Percentiles rank a stretch among this genome's conserved stretches.
These are phyloP conservation scores for Garrulus glandarius DNA, from an alignment of 2,797 vertebrate genomes.

Conservation along the genomic window DNA sequence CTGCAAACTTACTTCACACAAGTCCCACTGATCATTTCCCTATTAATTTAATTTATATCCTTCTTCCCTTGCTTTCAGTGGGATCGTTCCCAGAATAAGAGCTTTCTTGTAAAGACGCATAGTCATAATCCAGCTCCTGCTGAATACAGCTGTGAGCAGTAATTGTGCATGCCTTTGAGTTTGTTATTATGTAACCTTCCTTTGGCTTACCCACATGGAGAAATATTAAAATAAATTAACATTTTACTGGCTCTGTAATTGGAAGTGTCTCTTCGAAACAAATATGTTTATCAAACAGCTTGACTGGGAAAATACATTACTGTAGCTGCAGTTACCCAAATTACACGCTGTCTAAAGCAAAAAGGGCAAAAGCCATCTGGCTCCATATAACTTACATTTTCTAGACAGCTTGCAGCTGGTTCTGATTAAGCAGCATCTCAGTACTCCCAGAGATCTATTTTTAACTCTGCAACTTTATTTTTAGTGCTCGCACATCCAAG, in stretches of 20 bases:
- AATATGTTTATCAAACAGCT: conserved; percentile 83
- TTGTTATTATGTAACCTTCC: conserved; percentile 38
- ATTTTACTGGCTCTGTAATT: conserved; percentile 76
- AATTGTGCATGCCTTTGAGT: background rate
- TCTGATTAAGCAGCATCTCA: conserved; percentile 82
- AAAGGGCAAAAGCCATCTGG: conserved; percentile 84
- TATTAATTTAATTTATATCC: background rate
- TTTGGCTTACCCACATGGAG: conserved; percentile 20
- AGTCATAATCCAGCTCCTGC: background rate
- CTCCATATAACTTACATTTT: conserved; percentile 79
- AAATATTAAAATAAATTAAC: conserved; percentile 79
- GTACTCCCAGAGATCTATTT: conserved; percentile 78
- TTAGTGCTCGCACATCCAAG: conserved; percentile 76
- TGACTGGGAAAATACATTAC: conserved; percentile 78
- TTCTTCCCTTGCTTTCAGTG: background rate
- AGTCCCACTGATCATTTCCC: background rate
- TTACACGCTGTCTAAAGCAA: conserved; percentile 79
- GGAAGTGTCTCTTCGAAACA: conserved; percentile 75
- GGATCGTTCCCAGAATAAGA: background rate
- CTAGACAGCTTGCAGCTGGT: conserved; percentile 84
- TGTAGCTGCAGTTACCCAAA: conserved; percentile 79
- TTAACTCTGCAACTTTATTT: conserved; percentile 77
- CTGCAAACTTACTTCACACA: background rate
- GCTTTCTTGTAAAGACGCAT: background rate
- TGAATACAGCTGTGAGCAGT: background rate